Percentiles rank a stretch among this genome's conserved stretches.
phyloP scores from a whole-genome alignment of 1,140 invertebrate genomes.

The Hylaeus volcanicus region DNA sequence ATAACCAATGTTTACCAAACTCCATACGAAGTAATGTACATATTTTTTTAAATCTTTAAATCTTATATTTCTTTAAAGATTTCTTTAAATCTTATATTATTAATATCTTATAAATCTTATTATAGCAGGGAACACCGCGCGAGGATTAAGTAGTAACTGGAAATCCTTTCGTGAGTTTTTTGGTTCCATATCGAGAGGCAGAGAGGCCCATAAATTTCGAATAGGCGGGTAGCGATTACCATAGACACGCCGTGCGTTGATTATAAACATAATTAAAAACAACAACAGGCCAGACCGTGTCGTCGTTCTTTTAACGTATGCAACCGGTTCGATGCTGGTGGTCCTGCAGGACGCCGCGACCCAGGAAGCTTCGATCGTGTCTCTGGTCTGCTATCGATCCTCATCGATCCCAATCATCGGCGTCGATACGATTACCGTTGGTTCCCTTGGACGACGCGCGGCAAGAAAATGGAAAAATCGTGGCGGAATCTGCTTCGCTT shows the following conservation, averaged over 20 bases:
- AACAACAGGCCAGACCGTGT: slow-evolving; percentile 67
- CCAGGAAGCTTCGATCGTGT: slow-evolving; percentile 61
- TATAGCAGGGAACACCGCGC: too few relatives aligned
- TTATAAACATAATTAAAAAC: slow-evolving; percentile 82
- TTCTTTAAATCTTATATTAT: too few relatives aligned
- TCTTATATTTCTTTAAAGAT: too few relatives aligned
- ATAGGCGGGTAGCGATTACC: slow-evolving; percentile 77
- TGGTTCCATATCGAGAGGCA: slow-evolving; percentile 53
- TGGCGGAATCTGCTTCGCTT: slow-evolving; percentile 27
- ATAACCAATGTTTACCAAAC: too few relatives aligned
- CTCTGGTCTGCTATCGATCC: slow-evolving; percentile 48
- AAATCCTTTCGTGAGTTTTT: background rate
- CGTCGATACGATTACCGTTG: slow-evolving; percentile 46
- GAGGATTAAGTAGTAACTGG: background rate
- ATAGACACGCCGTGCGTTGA: slow-evolving; percentile 80
- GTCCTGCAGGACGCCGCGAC: slow-evolving; percentile 71
- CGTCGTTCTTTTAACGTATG: slow-evolving; percentile 73
- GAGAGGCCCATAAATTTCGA: slow-evolving; percentile 72
- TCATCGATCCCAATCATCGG: slow-evolving; percentile 44
- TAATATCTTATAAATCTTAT: too few relatives aligned
- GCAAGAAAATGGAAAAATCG: slow-evolving; percentile 49
- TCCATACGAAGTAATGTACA: too few relatives aligned
- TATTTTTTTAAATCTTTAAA: too few relatives aligned
- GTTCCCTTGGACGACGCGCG: background rate
- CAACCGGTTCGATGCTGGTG: slow-evolving; percentile 78